A percentile compares a stretch with the other conserved stretches of the same genome.
These are phyloP conservation scores for Lasioglossum oenotherae DNA, from an alignment of 2,888 invertebrate species.

Conservation along the genomic window DNA sequence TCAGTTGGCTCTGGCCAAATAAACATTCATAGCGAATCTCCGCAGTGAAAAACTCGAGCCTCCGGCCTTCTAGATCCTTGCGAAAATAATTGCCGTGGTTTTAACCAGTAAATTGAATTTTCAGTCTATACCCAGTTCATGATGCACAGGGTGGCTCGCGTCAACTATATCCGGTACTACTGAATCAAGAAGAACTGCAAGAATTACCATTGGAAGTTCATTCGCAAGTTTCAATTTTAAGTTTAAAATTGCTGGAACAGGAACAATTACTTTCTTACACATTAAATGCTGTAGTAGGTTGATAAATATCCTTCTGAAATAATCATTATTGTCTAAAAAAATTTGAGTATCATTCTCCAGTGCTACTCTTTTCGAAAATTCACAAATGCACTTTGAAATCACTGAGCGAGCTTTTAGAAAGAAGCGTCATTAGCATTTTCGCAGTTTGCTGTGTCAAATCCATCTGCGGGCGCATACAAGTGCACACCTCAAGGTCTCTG, in stretches of 20 bases:
- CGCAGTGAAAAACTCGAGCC: neutral
- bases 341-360: too few relatives aligned
- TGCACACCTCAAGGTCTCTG: neutral
- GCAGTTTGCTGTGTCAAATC: neutral
- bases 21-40: neutral
- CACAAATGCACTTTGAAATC: neutral
- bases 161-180: neutral
- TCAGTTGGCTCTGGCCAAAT: constrained; percentile 1
- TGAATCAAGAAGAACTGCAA: neutral
- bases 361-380: neutral
- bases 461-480: neutral
- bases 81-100: neutral
- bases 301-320: too few relatives aligned
- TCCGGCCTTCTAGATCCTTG: neutral
- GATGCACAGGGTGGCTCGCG: neutral
- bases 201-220: neutral
- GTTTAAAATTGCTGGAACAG: neutral
- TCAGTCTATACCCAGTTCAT: neutral
- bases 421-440: neutral
- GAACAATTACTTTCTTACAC: neutral
- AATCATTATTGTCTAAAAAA: too few relatives aligned
- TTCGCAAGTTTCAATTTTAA: neutral
- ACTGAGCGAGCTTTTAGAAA: neutral
- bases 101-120: neutral
- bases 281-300: too few relatives aligned